These are phyloP conservation scores for Hypanus sabinus DNA, from an alignment of 2,113 vertebrate species.

Conservation along the genomic window DNA sequence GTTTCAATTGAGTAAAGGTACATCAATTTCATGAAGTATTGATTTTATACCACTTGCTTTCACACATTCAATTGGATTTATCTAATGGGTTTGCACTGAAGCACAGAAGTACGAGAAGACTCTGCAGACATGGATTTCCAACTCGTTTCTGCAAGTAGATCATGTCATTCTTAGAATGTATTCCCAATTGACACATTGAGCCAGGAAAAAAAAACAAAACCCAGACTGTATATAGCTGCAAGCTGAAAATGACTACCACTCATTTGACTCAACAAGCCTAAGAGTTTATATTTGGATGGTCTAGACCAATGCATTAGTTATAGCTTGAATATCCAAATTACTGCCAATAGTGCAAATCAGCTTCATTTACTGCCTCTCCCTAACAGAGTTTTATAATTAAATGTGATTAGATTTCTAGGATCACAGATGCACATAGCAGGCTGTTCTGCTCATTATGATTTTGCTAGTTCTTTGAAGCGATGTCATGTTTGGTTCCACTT, in stretches of 20 bases:
- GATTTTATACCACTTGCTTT: constrained; percentile 34
- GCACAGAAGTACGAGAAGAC: constrained; percentile 1
- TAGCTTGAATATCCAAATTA: neutral
- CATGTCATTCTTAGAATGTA: neutral
- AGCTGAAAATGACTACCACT: neutral
- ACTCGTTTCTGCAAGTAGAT: neutral
- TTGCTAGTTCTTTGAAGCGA: too few relatives aligned
- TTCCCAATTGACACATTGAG: constrained; percentile 1
- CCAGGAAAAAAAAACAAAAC: neutral
- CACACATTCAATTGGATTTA: constrained; percentile 23
- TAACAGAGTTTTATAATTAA: neutral
- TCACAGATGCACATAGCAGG: too few relatives aligned
- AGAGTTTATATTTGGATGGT: neutral
- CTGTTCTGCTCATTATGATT: too few relatives aligned
- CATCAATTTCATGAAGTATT: constrained; percentile 7
- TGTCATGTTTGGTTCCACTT: too few relatives aligned
- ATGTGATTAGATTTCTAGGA: neutral
- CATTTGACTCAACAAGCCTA: neutral
- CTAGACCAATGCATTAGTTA: neutral
- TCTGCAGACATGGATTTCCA: neutral
- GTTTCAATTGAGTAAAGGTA: constrained; percentile 19
- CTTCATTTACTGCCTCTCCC: neutral
- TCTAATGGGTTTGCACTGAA: constrained; percentile 9
- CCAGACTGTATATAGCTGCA: neutral
- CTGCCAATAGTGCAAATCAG: neutral